Evolutionary conservation across 2,113 vertebrate genomes (phyloP).

Genomic region (Chrysochloris asiatica): DNA sequence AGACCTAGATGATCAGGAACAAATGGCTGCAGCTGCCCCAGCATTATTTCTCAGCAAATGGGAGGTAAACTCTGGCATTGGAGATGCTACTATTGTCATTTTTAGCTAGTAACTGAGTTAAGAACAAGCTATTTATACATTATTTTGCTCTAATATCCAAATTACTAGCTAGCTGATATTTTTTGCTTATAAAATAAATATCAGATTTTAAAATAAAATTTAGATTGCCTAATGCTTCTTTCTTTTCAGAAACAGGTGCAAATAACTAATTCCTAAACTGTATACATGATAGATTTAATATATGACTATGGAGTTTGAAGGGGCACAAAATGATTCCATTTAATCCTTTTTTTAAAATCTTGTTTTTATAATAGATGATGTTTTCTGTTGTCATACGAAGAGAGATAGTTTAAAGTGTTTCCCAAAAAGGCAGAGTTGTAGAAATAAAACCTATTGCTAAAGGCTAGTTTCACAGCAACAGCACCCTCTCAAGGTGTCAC

Average conservation of each 20-base stretch:
- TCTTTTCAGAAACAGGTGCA: conserved; percentile 35
- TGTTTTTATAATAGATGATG: not conserved
- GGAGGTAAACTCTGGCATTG: not conserved
- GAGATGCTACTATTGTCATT: too few relatives aligned
- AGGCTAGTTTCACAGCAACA: conserved; percentile 89
- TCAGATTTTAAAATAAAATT: not conserved
- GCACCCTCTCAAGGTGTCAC: conserved; percentile 82
- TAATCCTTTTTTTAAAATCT: conserved; percentile 21
- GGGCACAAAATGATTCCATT: not conserved
- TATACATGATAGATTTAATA: not conserved
- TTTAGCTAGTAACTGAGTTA: not conserved
- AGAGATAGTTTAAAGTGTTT: conserved; percentile 58
- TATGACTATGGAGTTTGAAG: too few relatives aligned
- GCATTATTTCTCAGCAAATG: not conserved
- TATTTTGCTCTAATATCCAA: not conserved
- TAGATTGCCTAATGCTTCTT: not conserved
- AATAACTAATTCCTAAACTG: not conserved
- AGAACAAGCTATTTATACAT: not conserved
- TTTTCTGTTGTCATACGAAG: conserved; percentile 45
- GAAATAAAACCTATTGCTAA: conserved; percentile 75
- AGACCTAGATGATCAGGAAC: not conserved
- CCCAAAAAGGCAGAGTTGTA: conserved; percentile 72
- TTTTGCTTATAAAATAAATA: not conserved
- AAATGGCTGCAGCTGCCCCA: not conserved
- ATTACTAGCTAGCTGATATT: not conserved